Evolutionary conservation across 2,797 vertebrate genomes (phyloP).

Genomic region (Mastacembelus armatus): DNA sequence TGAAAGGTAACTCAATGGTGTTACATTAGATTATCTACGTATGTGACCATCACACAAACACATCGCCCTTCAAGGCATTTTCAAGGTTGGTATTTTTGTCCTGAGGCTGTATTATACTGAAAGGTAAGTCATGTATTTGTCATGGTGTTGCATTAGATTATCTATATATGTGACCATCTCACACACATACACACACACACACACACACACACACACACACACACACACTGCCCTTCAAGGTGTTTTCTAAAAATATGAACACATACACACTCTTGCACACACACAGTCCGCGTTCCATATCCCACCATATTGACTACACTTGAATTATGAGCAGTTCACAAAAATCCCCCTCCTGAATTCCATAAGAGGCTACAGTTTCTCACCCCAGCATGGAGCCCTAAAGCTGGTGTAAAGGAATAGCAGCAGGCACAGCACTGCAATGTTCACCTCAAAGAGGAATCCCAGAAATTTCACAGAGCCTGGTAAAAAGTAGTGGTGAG

Average conservation of each 20-base stretch:
- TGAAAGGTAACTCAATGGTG: slow-evolving; percentile 15
- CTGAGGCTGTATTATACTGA: slow-evolving; percentile 1
- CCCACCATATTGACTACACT: slow-evolving; percentile 29
- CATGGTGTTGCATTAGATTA: slow-evolving; percentile 25
- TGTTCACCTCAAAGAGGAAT: slow-evolving; percentile 50
- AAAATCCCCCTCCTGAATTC: slow-evolving; percentile 7
- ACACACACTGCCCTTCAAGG: background rate
- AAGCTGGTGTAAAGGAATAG: background rate
- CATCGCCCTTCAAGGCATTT: too few species aligned
- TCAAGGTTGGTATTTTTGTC: too few species aligned
- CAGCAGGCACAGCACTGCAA: background rate
- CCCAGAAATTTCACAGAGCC: slow-evolving; percentile 43
- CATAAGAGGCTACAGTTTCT: background rate
- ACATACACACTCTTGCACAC: background rate
- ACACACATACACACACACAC: background rate
- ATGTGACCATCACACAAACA: too few species aligned
- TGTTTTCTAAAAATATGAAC: background rate
- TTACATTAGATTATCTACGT: slow-evolving; percentile 27
- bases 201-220: background rate
- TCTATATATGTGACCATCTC: too few species aligned
- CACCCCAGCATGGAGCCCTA: slow-evolving; percentile 4
- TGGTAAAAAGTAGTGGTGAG: slow-evolving; percentile 14
- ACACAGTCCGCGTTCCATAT: slow-evolving; percentile 5
- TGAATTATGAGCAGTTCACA: slow-evolving; percentile 40
- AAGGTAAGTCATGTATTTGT: slow-evolving; percentile 12